Evolutionary conservation across 2,113 vertebrate genomes (phyloP).

Genomic region (Uria lomvia): DNA sequence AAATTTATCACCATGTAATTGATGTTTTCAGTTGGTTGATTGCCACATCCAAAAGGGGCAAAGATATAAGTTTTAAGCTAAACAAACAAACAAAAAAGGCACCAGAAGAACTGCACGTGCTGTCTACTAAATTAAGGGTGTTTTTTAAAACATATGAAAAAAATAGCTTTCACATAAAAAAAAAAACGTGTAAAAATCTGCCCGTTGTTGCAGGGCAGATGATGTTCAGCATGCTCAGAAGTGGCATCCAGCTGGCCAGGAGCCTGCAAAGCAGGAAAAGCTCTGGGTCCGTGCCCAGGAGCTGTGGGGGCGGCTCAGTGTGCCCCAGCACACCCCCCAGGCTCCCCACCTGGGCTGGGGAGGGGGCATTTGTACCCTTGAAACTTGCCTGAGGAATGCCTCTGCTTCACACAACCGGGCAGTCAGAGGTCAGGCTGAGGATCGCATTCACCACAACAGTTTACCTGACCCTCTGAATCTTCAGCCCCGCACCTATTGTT

Average conservation of each 20-base stretch:
- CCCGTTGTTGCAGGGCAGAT: neutral
- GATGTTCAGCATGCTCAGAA: neutral
- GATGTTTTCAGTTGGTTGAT: neutral
- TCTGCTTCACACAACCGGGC: neutral
- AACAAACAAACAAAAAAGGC: neutral
- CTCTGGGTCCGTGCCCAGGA: rapidly evolving
- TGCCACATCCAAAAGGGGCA: neutral
- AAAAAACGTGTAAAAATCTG: neutral
- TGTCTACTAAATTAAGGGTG: neutral
- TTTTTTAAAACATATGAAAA: neutral
- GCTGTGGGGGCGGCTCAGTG: too few relatives aligned
- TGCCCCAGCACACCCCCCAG: rapidly evolving
- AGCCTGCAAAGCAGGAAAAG: neutral
- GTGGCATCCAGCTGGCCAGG: neutral
- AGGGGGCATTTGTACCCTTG: neutral
- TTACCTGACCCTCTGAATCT: rapidly evolving
- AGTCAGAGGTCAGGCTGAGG: neutral
- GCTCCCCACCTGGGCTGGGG: neutral
- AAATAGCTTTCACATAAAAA: rapidly evolving
- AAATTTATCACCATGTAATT: constrained; percentile 21
- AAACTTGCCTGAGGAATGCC: too few relatives aligned
- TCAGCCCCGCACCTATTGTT: neutral
- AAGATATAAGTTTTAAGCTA: neutral
- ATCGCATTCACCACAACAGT: rapidly evolving
- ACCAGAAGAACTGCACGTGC: neutral